Conservation (phyloP, 2,888 invertebrate species). For the Aromia moschata region DNA sequence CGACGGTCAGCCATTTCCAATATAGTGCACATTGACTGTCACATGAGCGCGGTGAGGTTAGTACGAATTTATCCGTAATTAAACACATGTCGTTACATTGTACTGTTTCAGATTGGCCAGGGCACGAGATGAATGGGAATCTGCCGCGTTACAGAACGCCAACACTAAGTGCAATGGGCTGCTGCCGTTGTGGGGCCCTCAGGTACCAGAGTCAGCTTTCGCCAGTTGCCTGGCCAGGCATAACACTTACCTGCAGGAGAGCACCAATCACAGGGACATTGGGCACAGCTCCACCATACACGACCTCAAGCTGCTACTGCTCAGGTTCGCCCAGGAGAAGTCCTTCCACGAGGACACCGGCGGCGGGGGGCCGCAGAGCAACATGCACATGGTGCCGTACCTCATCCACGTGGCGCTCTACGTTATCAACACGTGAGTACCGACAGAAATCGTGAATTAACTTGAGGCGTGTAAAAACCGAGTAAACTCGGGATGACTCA, state of each 20-base stretch:
- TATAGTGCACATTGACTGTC: slow-evolving; percentile 97
- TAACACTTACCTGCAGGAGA: slow-evolving; percentile 83
- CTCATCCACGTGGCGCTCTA: slow-evolving; percentile 94
- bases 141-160: slow-evolving; percentile 96
- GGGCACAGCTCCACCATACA: slow-evolving; percentile 86
- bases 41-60: slow-evolving; percentile 90
- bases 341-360: slow-evolving; percentile 98
- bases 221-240: slow-evolving; percentile 93
- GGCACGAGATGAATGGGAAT: slow-evolving; percentile 95
- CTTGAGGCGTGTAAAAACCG: too few species aligned
- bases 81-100: neutral
- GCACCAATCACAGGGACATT: slow-evolving; percentile 79
- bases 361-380: slow-evolving; percentile 95
- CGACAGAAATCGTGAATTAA: too few species aligned
- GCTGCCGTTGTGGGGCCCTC: slow-evolving; percentile 95
- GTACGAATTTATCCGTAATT: neutral
- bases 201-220: slow-evolving; percentile 91
- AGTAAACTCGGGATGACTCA: too few species aligned
- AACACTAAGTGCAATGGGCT: slow-evolving; percentile 98
- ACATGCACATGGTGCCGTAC: slow-evolving; percentile 96
- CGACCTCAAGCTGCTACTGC: slow-evolving; percentile 88
- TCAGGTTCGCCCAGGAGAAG: slow-evolving; percentile 91
- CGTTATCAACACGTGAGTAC: slow-evolving; percentile 84
- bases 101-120: slow-evolving; percentile 52
- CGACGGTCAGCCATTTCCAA: slow-evolving; percentile 98